phyloP scores from a whole-genome alignment of 2,797 vertebrate genomes.

The Pseudomugil tenellus region DNA sequence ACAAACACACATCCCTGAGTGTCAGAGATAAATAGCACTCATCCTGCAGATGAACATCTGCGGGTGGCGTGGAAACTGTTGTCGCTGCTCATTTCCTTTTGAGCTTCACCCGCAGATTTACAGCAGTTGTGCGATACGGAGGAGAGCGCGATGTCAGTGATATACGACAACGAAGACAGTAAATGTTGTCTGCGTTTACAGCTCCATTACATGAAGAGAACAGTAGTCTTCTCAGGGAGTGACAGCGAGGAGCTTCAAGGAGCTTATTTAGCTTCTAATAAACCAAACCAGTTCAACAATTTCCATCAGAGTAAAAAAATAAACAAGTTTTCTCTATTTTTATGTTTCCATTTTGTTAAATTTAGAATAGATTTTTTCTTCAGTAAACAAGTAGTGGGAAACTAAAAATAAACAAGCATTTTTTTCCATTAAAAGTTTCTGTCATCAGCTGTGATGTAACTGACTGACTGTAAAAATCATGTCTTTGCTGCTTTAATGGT shows the following conservation, averaged over 20 bases:
- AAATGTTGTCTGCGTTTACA: conserved; percentile 57
- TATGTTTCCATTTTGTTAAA: neutral
- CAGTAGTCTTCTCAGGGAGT: conserved; percentile 15
- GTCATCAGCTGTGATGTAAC: neutral
- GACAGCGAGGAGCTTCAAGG: conserved; percentile 3
- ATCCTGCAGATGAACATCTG: conserved; percentile 46
- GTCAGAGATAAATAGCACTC: neutral
- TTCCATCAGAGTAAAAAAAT: neutral
- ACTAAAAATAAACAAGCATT: neutral
- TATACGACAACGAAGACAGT: conserved; percentile 39
- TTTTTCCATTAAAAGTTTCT: neutral
- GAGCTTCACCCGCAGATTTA: conserved; percentile 61
- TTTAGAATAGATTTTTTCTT: no score
- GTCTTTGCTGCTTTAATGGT: conserved; percentile 15
- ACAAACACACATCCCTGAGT: neutral
- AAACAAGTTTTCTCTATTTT: no score
- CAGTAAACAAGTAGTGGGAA: neutral
- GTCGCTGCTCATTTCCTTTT: conserved; percentile 48
- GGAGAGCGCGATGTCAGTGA: conserved; percentile 46
- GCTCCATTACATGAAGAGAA: conserved; percentile 41
- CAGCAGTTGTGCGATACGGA: conserved; percentile 43
- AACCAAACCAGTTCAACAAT: neutral
- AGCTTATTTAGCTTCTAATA: neutral
- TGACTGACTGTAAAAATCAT: neutral
- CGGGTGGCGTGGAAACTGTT: conserved; percentile 46